Percentiles rank a stretch among this genome's conserved stretches.
Conservation (phyloP, 1,140 invertebrate species). For the Drosophila virilis region DNA sequence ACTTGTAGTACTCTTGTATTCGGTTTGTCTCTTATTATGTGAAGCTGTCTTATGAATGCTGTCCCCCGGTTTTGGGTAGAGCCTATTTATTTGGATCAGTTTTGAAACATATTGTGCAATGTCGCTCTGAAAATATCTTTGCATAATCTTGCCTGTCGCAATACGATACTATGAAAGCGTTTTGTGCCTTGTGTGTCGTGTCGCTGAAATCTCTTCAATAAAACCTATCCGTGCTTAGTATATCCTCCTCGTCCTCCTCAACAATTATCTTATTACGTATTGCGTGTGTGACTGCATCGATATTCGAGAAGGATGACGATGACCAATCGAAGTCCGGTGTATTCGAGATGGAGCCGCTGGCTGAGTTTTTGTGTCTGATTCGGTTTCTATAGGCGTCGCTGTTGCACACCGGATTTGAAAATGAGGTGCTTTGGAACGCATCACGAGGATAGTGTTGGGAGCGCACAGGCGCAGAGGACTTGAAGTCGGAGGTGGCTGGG, state of each 20-base stretch:
- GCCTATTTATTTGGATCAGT: neutral
- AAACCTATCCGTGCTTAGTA: constrained; percentile 76
- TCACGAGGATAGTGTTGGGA: constrained; percentile 19
- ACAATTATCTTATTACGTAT: constrained; percentile 82
- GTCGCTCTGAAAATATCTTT: constrained; percentile 1
- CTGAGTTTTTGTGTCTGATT: constrained; percentile 33
- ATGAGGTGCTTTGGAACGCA: constrained; percentile 60
- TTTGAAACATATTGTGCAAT: constrained; percentile 29
- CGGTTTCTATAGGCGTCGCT: constrained; percentile 20
- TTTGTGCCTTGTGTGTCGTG: constrained; percentile 15
- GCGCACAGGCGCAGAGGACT: constrained; percentile 8
- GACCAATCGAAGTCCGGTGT: constrained; percentile 38
- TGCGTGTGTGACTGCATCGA: constrained; percentile 74
- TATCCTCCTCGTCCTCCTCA: constrained; percentile 82
- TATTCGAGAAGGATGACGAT: constrained; percentile 62
- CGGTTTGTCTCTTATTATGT: neutral
- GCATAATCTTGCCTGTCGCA: constrained; percentile 10
- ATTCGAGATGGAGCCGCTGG: constrained; percentile 18
- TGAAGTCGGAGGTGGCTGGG: constrained; percentile 18
- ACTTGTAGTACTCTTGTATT: neutral
- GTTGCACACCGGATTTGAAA: constrained; percentile 40
- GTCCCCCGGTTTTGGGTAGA: neutral
- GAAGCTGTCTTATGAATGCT: neutral
- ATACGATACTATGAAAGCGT: neutral
- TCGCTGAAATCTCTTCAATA: constrained; percentile 82